phyloP scores from a whole-genome alignment of 2,888 invertebrate species.

The Lepeophtheirus nordmannii region DNA sequence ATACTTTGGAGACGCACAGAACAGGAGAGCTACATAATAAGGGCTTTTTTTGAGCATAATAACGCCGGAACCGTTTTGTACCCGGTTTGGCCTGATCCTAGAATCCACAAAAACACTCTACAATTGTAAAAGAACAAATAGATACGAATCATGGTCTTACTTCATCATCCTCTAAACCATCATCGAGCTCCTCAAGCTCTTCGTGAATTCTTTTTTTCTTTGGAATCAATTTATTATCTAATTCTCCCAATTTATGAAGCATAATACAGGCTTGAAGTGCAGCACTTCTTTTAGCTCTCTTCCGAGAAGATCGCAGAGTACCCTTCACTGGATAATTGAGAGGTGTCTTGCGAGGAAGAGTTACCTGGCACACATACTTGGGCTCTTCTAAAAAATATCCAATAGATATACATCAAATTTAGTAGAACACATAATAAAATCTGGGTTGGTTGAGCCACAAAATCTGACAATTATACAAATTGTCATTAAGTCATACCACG shows the following conservation, averaged over 20 bases:
- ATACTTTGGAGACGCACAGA: background rate
- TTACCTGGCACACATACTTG: background rate
- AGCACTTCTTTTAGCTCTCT: conserved; percentile 9
- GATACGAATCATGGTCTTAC: no score
- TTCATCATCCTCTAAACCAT: background rate
- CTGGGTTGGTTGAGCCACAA: no score
- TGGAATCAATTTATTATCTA: conserved; percentile 2
- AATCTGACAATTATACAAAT: no score
- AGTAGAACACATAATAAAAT: no score
- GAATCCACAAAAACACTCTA: background rate
- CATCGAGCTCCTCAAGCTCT: conserved; percentile 1
- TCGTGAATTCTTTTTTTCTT: background rate
- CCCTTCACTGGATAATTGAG: background rate
- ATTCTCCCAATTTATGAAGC: conserved; percentile 10
- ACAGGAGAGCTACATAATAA: background rate
- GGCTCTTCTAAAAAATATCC: background rate
- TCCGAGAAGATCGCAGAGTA: background rate
- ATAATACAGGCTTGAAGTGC: background rate
- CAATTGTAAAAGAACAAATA: background rate
- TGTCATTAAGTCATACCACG: no score
- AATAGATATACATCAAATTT: no score
- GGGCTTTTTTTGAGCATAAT: background rate
- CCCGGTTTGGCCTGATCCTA: background rate
- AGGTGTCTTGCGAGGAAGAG: background rate
- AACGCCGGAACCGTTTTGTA: background rate